Evolutionary conservation across 1,140 invertebrate species (phyloP).

Genomic region (Formica exsecta): DNA sequence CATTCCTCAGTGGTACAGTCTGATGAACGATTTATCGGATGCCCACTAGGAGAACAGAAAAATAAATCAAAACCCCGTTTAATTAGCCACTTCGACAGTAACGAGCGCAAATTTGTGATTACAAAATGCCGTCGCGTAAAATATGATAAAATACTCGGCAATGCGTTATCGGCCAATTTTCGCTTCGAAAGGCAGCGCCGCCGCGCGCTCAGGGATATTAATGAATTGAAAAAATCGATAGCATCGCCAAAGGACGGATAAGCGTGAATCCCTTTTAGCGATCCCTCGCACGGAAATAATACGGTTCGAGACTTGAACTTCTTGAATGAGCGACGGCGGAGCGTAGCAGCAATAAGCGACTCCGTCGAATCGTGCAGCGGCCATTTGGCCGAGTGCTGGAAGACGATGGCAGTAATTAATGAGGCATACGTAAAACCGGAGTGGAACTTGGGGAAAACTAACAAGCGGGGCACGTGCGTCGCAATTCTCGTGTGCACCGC

Average conservation of each 20-base stretch:
- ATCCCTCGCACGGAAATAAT: slow-evolving; percentile 61
- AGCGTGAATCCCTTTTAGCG: slow-evolving; percentile 60
- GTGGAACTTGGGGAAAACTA: slow-evolving; percentile 48
- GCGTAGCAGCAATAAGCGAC: slow-evolving; percentile 31
- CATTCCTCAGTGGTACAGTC: slow-evolving; percentile 6
- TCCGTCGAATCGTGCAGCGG: slow-evolving; percentile 50
- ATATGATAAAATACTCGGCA: slow-evolving; percentile 28
- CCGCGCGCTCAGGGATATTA: slow-evolving; percentile 26
- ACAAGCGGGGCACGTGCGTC: slow-evolving; percentile 31
- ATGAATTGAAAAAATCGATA: slow-evolving; percentile 58
- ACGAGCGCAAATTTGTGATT: slow-evolving; percentile 17
- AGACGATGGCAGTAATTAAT: slow-evolving; percentile 59
- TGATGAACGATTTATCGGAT: slow-evolving; percentile 50
- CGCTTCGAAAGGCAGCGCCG: slow-evolving; percentile 40
- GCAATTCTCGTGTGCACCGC: not conserved
- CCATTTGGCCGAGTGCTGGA: slow-evolving; percentile 34
- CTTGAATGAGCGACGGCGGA: slow-evolving; percentile 29
- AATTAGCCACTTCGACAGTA: slow-evolving; percentile 50
- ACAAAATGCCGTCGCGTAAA: slow-evolving; percentile 21
- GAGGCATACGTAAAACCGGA: slow-evolving; percentile 41
- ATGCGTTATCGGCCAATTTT: slow-evolving; percentile 55
- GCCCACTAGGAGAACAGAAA: slow-evolving; percentile 1
- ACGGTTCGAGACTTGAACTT: slow-evolving; percentile 64
- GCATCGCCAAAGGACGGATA: slow-evolving; percentile 14
- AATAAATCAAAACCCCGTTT: slow-evolving; percentile 38